A percentile compares a stretch with the other conserved stretches of the same genome.
These are phyloP conservation scores for Lutraria lutraria DNA, from an alignment of 2,888 invertebrate species.

Conservation along the genomic window DNA sequence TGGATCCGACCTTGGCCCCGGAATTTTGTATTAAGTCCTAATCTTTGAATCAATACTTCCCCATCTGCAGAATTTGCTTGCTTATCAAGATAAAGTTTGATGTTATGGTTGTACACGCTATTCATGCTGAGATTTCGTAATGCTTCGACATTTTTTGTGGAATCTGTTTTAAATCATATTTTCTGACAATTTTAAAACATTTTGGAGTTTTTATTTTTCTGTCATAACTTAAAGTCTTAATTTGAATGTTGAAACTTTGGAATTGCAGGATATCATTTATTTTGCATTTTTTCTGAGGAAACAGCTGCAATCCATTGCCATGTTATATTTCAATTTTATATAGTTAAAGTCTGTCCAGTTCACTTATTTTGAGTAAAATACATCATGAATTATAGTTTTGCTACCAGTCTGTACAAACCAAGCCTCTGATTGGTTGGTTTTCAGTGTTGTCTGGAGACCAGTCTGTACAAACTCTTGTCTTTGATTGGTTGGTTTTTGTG, in stretches of 20 bases:
- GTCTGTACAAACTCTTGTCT: no score
- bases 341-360: no score
- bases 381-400: no score
- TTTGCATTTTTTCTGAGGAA: background rate
- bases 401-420: no score
- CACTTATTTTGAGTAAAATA: no score
- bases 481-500: no score
- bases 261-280: background rate
- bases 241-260: background rate
- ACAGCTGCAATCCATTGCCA: background rate
- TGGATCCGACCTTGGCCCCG: no score
- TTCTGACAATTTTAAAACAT: constrained; percentile 11
- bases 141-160: background rate
- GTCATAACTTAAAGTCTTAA: constrained; percentile 3
- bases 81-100: constrained; percentile 1
- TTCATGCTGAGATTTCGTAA: background rate
- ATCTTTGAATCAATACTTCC: background rate
- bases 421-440: no score
- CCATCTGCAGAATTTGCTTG: background rate
- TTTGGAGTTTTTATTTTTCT: background rate
- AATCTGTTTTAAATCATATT: constrained; percentile 22
- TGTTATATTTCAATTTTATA: no score
- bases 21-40: background rate
- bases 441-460: no score
- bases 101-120: background rate